Evolutionary conservation across 2,888 invertebrate genomes (phyloP), one percentile per base, ranked within the genome.

Genomic region (Charanyca ferruginea): DNA sequence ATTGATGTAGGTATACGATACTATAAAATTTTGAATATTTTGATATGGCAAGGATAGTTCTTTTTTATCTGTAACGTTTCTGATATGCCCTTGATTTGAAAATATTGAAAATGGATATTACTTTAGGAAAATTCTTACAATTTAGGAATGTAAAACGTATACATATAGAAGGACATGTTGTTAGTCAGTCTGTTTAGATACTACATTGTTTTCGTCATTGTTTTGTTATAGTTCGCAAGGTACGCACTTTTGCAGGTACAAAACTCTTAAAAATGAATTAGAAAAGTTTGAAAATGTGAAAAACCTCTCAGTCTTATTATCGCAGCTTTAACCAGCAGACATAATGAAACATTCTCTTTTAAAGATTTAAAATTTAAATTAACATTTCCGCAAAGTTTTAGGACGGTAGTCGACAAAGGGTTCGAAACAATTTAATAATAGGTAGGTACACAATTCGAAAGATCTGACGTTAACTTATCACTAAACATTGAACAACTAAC

Each of bases 231-330:
- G 63, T 79, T 78, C 77, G 72, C 78, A 79, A 73, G 66, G 67
- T 79, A 71, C 59, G 52, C 47, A 41, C 63, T 61, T 69, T 72
- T 72, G 80, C 72, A 81, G 66, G 81, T 86, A 86, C 80, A 87
- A 89, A 86, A 86, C 84, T 89, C 76, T 89, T 87, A 85, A 89
- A 89, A 90, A 88, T 86, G 84, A 88, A 86, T 88, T 93, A 93
- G 90, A 94, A 93, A 93, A 93, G 87, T 92, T 89, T 85, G 90
- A 93, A 93, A 91, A 89, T 87, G 88, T 89, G 83, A 90, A 89
- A 91, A 90, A 89, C 85, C 87, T 87, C 81, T 94, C 94, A 94
- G 94, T 94, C 94, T 94, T 94, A 89, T 91, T 83, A 66, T 87
- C 83, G 88, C 89, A 90, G 87, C 85, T 87, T 69, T 78, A 72